Base-by-base conservation (phyloP, 2,888 invertebrate species). In the Clunio marinus region DNA sequence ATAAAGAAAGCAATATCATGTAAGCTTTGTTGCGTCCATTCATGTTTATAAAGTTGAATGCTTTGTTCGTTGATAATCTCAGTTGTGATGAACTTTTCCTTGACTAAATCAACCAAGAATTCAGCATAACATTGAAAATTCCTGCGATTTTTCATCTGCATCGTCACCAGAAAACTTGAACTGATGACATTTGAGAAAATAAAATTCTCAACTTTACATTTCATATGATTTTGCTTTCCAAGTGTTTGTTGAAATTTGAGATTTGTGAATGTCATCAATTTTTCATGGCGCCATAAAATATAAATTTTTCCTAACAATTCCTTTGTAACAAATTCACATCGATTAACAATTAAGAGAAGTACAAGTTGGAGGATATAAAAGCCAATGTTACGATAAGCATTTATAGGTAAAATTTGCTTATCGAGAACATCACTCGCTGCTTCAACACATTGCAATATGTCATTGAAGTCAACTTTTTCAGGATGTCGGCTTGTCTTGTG, bases 61-160 rank as follows among this genome's bases (percentile, higher is more conserved):
- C 87, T 87, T 72, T 88, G 85, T 60, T 84, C 82, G 71, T 87
- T 87, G 8, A 89, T 75, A 1, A 81, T 79, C 57, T 86, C 84
- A 15, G 85, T 80, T 2, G 78, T 82, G 70, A 89, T 73, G 62
- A 88, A 80, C 22, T 83, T 76, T 55, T 82, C 77, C 5, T 80
- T 78, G 62, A 89, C 74, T 73, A 89, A 70, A 69, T 77, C 78
- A 68, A 80, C 75, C 1, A 85, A 71, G 2, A 83, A 74, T 0
- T 75, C 73, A 0, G 80, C 78, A 71, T 84, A 73, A 0, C 80
- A 74, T 1, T 76, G 76, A 79, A 82, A 84, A 8, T 77, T 78
- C 0, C 75, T 76, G 46, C 72, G 70, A 1, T 73, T 70, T 0
- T 71, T 70, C 35, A 73, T 67, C 41, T 70, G 58, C 28, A 70